A percentile compares a stretch with the other conserved stretches of the same genome.
Conservation (phyloP, 2,888 invertebrate species). For the Eudemis profundana region DNA sequence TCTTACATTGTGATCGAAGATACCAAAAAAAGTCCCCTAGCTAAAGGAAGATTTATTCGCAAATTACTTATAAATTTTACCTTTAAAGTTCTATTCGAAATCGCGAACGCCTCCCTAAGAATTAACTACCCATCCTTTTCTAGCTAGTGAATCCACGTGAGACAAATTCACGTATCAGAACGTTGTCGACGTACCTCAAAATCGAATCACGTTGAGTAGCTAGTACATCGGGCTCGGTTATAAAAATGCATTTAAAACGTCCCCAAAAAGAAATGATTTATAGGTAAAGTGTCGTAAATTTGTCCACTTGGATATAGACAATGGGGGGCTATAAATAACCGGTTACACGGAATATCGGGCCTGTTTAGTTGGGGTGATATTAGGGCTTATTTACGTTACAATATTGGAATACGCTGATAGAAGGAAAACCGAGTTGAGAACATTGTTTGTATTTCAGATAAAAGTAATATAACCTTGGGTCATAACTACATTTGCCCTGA, state of each 20-base stretch:
- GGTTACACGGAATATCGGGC: conserved; percentile 47
- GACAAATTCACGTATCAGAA: conserved; percentile 17
- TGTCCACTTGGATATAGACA: conserved; percentile 79
- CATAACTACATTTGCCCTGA: no score
- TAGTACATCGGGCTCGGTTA: conserved; percentile 78
- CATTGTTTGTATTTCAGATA: conserved; percentile 14
- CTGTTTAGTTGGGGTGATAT: conserved; percentile 41
- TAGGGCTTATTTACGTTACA: conserved; percentile 41
- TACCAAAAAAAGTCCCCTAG: conserved; percentile 75
- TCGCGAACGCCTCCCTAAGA: conserved; percentile 13
- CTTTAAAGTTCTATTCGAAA: conserved; percentile 51
- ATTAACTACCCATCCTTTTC: conserved; percentile 15
- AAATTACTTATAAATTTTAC: conserved; percentile 84
- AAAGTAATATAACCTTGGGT: no score
- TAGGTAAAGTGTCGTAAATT: conserved; percentile 80
- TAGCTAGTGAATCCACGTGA: conserved; percentile 7
- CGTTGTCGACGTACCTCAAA: neutral
- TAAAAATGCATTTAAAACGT: conserved; percentile 85
- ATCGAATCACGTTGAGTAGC: conserved; percentile 22
- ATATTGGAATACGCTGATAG: conserved; percentile 25
- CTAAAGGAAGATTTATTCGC: conserved; percentile 80
- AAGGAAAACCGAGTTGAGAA: neutral
- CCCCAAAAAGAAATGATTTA: conserved; percentile 80
- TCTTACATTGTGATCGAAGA: conserved; percentile 73
- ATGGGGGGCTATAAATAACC: conserved; percentile 74